phyloP scores from a whole-genome alignment of 2,888 invertebrate species.

The Ecliptopera silaceata region DNA sequence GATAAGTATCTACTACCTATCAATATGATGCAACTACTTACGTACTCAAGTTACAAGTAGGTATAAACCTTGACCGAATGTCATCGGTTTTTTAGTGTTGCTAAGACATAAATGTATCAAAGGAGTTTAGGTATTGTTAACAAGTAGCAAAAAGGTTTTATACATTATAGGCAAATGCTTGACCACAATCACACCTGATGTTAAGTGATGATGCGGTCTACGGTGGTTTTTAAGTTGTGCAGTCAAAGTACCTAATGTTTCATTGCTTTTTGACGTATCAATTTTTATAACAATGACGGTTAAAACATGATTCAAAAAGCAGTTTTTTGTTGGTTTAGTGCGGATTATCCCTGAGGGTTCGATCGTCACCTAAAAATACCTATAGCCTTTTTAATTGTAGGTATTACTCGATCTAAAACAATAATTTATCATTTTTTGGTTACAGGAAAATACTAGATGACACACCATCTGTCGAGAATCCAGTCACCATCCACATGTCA shows the following conservation, averaged over 20 bases:
- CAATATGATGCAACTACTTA: slow-evolving; percentile 23
- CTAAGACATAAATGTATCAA: slow-evolving; percentile 9
- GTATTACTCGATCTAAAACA: too few species aligned
- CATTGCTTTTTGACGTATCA: too few species aligned
- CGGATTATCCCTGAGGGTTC: too few species aligned
- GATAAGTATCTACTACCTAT: slow-evolving; percentile 11
- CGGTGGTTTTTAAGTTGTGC: too few species aligned
- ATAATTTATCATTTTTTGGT: slow-evolving; percentile 35
- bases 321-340: too few species aligned
- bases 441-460: slow-evolving; percentile 88
- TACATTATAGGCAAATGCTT: too few species aligned
- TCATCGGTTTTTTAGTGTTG: slow-evolving; percentile 15
- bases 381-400: too few species aligned
- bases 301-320: too few species aligned
- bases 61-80: slow-evolving; percentile 24
- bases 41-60: slow-evolving; percentile 18
- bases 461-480: slow-evolving; percentile 86
- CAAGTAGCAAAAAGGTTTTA: not conserved
- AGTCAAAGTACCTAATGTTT: too few species aligned
- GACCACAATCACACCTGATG: too few species aligned
- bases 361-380: too few species aligned
- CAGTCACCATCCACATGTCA: slow-evolving; percentile 92
- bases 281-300: too few species aligned
- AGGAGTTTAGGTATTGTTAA: not conserved
- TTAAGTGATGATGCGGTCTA: not conserved